Conservation (phyloP, 2,113 vertebrate genomes). For the Mixornis gularis region DNA sequence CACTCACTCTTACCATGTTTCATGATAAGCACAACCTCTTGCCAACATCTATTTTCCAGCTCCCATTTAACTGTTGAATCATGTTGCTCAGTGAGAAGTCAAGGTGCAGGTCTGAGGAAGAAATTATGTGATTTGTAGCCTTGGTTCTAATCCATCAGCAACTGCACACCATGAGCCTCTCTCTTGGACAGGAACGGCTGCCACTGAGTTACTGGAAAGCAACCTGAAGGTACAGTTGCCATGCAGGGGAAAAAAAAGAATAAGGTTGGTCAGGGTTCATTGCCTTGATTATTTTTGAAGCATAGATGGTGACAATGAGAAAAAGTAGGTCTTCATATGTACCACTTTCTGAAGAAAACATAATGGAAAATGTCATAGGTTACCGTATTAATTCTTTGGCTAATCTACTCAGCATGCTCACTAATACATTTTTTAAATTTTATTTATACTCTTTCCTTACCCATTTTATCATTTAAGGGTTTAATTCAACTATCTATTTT, state of each 20-base stretch:
- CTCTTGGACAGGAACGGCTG: neutral
- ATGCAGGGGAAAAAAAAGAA: neutral
- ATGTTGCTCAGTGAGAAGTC: neutral
- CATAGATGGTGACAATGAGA: neutral
- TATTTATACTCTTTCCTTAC: neutral
- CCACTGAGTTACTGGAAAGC: neutral
- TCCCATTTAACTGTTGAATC: neutral
- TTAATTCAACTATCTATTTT: neutral
- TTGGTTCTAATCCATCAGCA: neutral
- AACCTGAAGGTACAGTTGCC: neutral
- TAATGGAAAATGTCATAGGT: neutral
- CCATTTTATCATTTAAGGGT: neutral
- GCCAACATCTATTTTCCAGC: neutral
- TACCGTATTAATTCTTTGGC: neutral
- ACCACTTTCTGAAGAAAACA: neutral
- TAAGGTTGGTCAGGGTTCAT: neutral
- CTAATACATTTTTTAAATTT: neutral
- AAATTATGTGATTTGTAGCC: neutral
- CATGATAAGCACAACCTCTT: neutral
- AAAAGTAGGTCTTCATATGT: neutral
- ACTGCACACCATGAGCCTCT: neutral
- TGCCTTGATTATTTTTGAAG: neutral
- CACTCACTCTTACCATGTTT: neutral
- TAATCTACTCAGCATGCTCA: neutral
- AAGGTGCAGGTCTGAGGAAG: neutral